Conservation (phyloP, 2,113 vertebrate genomes). For the Microtus montanus region DNA sequence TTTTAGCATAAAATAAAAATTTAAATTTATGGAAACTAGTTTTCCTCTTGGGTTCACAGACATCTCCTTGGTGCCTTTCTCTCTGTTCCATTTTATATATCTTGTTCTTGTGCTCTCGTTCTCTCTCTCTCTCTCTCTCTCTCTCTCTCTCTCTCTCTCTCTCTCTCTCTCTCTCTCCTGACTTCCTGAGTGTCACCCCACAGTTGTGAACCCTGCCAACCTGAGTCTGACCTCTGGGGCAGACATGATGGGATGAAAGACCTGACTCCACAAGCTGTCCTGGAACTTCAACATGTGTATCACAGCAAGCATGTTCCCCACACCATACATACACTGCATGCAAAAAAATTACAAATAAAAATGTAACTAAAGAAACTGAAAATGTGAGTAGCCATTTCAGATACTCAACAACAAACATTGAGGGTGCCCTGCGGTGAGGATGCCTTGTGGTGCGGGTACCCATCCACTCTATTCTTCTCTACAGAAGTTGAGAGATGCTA, state of each 20-base stretch:
- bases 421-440: background rate
- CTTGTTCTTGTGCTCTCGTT: background rate
- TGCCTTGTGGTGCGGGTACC: background rate
- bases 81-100: background rate
- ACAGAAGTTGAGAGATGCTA: background rate
- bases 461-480: background rate
- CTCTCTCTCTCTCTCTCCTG: too few species aligned
- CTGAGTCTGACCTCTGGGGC: background rate
- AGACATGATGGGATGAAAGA: background rate
- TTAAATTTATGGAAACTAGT: background rate
- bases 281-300: background rate
- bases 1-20: constrained; percentile 34
- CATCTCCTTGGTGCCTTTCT: background rate
- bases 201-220: background rate
- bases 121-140: too few species aligned
- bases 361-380: background rate
- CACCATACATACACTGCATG: background rate
- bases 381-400: background rate
- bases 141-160: too few species aligned
- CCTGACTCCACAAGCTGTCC: background rate
- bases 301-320: too few species aligned
- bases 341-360: too few species aligned
- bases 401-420: background rate
- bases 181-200: too few species aligned
- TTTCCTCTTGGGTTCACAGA: background rate